Evolutionary conservation across 2,888 invertebrate species (phyloP).

Genomic region (Mesorhabditis sp.): DNA sequence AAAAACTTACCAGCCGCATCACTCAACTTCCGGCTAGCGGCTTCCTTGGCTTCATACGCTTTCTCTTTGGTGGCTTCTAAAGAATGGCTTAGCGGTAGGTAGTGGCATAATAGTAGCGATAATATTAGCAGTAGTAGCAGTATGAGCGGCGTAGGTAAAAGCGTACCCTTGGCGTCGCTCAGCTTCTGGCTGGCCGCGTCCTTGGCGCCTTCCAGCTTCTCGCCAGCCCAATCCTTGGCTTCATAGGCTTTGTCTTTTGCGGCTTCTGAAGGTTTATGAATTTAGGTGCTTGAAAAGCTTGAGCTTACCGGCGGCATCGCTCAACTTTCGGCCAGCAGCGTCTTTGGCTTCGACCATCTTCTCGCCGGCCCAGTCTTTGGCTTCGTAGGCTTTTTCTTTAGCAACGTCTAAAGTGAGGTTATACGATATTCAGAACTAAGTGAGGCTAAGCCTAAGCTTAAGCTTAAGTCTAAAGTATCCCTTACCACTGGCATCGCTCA

Average conservation of each 20-base stretch:
- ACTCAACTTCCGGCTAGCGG: background rate
- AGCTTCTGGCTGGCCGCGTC: background rate
- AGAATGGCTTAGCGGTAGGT: too few relatives aligned
- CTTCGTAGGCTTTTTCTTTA: background rate
- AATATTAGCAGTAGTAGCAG: too few relatives aligned
- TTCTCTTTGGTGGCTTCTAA: background rate
- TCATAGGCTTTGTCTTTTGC: background rate
- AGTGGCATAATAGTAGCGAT: too few relatives aligned
- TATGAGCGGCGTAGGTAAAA: background rate
- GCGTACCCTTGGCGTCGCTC: background rate
- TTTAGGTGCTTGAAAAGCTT: too few relatives aligned
- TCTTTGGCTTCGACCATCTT: background rate
- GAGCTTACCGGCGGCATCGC: conserved; percentile 1
- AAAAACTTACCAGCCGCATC: background rate
- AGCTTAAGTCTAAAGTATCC: background rate
- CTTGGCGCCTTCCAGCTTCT: background rate
- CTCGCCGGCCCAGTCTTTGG: conserved; percentile 1
- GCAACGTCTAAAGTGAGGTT: too few relatives aligned
- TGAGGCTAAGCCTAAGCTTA: conserved; percentile 1
- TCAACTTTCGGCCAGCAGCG: background rate
- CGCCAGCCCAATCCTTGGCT: background rate
- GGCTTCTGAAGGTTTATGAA: background rate
- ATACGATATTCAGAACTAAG: background rate
- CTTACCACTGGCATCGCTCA: conserved; percentile 4
- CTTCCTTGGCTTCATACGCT: background rate